These are phyloP conservation scores for Echinarachnius parma DNA, from an alignment of 53 echinoderm and acorn worm species.

Conservation along the genomic window DNA sequence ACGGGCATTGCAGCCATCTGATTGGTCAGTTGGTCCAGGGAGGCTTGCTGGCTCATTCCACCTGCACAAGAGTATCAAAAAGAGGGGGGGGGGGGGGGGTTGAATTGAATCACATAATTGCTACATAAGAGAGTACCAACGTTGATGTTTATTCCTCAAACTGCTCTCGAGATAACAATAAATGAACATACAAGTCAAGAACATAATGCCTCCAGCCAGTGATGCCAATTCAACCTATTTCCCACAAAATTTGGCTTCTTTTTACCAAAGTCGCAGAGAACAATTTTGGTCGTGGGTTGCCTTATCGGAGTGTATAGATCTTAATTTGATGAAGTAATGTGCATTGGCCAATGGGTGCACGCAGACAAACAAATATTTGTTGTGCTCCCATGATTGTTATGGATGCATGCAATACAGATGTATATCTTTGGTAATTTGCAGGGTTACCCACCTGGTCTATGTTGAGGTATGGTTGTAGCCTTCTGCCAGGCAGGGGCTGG, in stretches of 20 bases:
- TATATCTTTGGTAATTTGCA: neutral
- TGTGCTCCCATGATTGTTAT: no score
- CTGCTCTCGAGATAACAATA: no score
- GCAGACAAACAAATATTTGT: no score
- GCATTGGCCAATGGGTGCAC: neutral
- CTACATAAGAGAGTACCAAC: neutral
- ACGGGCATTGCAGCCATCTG: slow-evolving; percentile 12
- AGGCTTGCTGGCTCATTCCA: slow-evolving; percentile 24
- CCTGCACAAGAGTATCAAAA: slow-evolving; percentile 6
- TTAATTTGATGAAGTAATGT: no score
- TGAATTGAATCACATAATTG: neutral
- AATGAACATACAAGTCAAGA: no score
- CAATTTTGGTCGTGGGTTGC: no score
- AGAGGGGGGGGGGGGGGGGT: neutral
- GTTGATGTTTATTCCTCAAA: neutral
- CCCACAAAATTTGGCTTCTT: no score
- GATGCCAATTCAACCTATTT: no score
- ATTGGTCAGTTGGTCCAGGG: slow-evolving; percentile 25
- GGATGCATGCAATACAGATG: neutral
- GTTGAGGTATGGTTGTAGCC: slow-evolving; percentile 31
- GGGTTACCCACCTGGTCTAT: slow-evolving; percentile 16
- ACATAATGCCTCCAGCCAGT: no score
- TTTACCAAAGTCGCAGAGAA: no score
- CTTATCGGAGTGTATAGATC: no score
- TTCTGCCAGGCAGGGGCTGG: slow-evolving; percentile 9